Percentiles rank a stretch among this genome's conserved stretches.
Conservation (phyloP, 2,797 vertebrate species). For the Meriones psammophilus region DNA sequence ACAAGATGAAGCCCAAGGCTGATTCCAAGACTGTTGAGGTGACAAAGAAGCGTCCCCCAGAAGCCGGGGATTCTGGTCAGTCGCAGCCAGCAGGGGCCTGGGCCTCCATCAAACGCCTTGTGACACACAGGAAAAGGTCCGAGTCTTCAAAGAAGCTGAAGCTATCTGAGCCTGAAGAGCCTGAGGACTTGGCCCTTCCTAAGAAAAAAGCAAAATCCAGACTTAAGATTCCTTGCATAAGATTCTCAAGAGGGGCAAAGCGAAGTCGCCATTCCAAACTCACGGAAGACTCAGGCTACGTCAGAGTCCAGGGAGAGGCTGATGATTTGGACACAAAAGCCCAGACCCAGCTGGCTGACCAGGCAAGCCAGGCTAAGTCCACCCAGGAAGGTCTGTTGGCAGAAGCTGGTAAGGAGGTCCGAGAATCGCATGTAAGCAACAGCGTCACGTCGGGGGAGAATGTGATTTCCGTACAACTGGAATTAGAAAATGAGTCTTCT, state of each 20-base stretch:
- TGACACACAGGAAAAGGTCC: constrained; percentile 83
- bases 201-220: constrained; percentile 84
- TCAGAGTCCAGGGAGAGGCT: constrained; percentile 72
- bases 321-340: constrained; percentile 76
- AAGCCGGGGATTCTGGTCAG: constrained; percentile 63
- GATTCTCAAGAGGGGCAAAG: constrained; percentile 86
- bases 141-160: constrained; percentile 80
- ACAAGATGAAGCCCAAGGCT: constrained; percentile 74
- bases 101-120: constrained; percentile 87
- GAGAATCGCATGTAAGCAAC: constrained; percentile 47
- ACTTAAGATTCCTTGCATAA: constrained; percentile 86
- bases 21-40: not conserved
- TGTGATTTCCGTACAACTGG: constrained; percentile 78
- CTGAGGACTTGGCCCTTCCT: constrained; percentile 68
- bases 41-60: not conserved
- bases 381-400: not conserved
- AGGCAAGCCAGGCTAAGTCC: accelerated
- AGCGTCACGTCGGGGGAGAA: constrained; percentile 70
- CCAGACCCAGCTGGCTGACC: constrained; percentile 57
- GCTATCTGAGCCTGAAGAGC: constrained; percentile 70
- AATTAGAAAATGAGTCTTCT: constrained; percentile 59
- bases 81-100: constrained; percentile 84
- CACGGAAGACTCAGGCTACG: constrained; percentile 81
- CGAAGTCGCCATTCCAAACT: constrained; percentile 79
- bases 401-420: not conserved